These are phyloP conservation scores for Metopia argyrocephala DNA, from an alignment of 2,888 invertebrate species.

Conservation along the genomic window DNA sequence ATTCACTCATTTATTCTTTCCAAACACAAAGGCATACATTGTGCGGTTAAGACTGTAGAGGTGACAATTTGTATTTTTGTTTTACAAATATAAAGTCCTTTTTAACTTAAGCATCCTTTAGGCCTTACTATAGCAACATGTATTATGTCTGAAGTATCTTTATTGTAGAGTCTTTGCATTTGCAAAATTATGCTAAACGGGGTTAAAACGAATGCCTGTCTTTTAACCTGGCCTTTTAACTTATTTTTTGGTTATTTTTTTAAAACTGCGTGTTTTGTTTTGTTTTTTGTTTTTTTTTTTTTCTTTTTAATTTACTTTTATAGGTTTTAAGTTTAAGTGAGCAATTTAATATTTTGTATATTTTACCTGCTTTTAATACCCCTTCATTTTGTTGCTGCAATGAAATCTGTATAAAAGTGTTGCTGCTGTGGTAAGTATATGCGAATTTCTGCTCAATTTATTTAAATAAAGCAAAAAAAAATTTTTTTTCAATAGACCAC, in stretches of 20 bases:
- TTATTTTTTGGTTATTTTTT: constrained; percentile 1
- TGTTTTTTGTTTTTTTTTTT: background rate
- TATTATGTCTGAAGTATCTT: background rate
- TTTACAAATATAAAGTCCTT: constrained; percentile 35
- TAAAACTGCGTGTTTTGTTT: background rate
- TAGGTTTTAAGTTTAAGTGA: constrained; percentile 14
- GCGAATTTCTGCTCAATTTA: constrained; percentile 26
- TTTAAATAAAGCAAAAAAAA: background rate
- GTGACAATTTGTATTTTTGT: background rate
- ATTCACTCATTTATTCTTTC: background rate
- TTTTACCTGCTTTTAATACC: background rate
- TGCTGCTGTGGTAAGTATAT: background rate
- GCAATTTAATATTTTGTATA: constrained; percentile 6
- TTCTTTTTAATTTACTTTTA: too few species aligned
- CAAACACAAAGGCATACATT: too few species aligned
- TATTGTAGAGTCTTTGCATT: background rate
- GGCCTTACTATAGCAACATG: constrained; percentile 20
- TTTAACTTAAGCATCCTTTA: constrained; percentile 53
- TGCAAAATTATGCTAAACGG: too few species aligned
- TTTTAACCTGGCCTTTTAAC: constrained; percentile 46
- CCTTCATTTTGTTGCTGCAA: background rate
- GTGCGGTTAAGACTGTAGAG: background rate
- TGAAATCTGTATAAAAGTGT: background rate
- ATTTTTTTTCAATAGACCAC: constrained; percentile 39
- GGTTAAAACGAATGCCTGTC: too few species aligned